Base-by-base conservation (phyloP, 2,888 invertebrate species). In the Ochropleura plecta region DNA sequence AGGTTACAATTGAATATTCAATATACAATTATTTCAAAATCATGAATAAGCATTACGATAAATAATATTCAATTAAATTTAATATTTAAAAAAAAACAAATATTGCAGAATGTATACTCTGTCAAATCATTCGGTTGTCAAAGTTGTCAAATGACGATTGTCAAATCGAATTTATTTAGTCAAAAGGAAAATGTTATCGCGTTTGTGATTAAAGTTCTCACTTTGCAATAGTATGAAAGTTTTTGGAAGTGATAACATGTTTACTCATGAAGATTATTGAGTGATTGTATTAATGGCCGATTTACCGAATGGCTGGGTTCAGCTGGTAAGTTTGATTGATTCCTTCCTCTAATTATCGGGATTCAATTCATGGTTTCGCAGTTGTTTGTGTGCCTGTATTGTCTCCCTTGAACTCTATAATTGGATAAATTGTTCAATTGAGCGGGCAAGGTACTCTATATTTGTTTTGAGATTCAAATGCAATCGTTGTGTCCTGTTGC, bases 221-320 rank as follows among this genome's bases (percentile, higher is more conserved):
- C 59, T 53, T 83, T 89, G 90, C 89, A 90, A 92, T 92, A 92
- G 83, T 90, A 89, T 83, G 73, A 82, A 88, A 86, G 86, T 86
- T 89, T 91, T 90, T 76, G 73, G 80, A 78, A 81, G 86, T 88
- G 84, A 80, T 82, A 84, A 73, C 79, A 78, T 76, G 72, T 87
- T 82, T 83, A 88, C 86, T 83, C 81, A 81, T 89, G 83, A 90
- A 88, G 83, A 90, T 90, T 90, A 90, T 92, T 91, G 91, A 90
- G 86, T 91, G 89, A 89, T 86, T 89, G 88, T 92, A 95, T 96
- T 95, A 92, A 96, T 96, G 96, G 96, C 95, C 93, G 94, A 93
- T 92, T 90, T 92, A 95, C 94, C 96, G 96, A 96, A 97, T 97
- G 97, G 97, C 96, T 95, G 97, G 96, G 92, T 97, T 97, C 94